These are phyloP conservation scores for Lemur catta DNA, from an alignment of 2,797 vertebrate species.

Conservation along the genomic window DNA sequence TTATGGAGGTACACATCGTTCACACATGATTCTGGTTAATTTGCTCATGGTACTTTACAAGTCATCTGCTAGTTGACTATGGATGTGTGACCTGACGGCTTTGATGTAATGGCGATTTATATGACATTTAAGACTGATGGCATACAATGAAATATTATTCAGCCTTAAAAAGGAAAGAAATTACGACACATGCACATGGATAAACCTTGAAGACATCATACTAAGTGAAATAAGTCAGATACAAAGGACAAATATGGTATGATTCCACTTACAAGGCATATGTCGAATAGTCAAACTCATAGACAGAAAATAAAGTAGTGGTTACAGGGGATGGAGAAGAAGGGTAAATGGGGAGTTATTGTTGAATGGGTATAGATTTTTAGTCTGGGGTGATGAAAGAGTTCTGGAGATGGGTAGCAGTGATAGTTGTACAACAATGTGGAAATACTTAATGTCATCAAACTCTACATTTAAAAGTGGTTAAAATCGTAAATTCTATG, in stretches of 20 bases:
- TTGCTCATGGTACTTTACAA: background rate
- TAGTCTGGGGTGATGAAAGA: background rate
- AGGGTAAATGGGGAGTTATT: background rate
- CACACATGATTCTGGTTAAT: background rate
- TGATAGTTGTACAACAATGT: background rate
- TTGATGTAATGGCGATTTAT: background rate
- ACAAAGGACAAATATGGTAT: background rate
- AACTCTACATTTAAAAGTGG: background rate
- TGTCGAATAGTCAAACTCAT: background rate
- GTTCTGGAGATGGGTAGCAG: background rate
- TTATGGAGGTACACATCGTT: background rate
- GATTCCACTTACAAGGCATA: background rate
- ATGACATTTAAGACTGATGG: background rate
- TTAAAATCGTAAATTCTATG: background rate
- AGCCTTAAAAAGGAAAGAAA: background rate
- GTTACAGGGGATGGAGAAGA: background rate
- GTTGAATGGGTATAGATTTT: background rate
- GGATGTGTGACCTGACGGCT: background rate
- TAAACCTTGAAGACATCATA: background rate
- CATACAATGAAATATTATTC: background rate
- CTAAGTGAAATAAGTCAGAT: background rate
- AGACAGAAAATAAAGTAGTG: background rate
- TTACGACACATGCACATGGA: background rate
- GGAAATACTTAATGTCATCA: background rate
- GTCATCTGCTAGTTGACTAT: background rate